Base-by-base conservation (phyloP, 2,888 invertebrate genomes). In the Crocallis elinguaria region DNA sequence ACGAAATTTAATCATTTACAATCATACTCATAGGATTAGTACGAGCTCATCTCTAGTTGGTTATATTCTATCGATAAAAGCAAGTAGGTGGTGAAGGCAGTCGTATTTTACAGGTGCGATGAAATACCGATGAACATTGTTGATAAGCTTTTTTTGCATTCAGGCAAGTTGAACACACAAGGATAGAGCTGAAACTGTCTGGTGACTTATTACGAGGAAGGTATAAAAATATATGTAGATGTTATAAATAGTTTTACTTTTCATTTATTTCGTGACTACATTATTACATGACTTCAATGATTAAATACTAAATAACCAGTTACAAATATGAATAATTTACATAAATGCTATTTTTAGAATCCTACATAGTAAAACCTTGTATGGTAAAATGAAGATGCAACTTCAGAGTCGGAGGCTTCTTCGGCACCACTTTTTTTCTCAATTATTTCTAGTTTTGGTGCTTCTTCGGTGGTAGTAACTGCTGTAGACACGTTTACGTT, bases 361-460 rank as follows among this genome's bases (percentile, higher is more conserved):
- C 57, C 60, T 51, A 87, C 71, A 32, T 85, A 89, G 54, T 88
- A 89, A 59, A 84, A 66, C 69, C 77, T 83, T 4, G 88, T 82
- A 59, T 79, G 82, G 49, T 86, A 89, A 60, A 76, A 89, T 2
- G 90, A 90, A n/a, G 90, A 86, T 9, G 89, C 86, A 13, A 76
- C 81, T 51, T 87, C 88, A 1, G 89, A 85, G 68, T 90, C 90
- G 9, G 72, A 43, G 17, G 64, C 35, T 19, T 77, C 77, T 39
- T 71, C 72, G 54, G 71, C 66, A 1, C 69, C 64, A 13, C 16
- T 14, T 41, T 55, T 53, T 29, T 64, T 60, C 13, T 72, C 68
- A 43, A 72, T 71, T 30, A 51, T 44, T 67, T 56, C 55, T n/a
- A 17, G 55, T 29, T 36, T 54, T 30, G 38, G 43, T 9, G 19